phyloP scores from a whole-genome alignment of 2,113 vertebrate genomes.

The Camelus bactrianus region DNA sequence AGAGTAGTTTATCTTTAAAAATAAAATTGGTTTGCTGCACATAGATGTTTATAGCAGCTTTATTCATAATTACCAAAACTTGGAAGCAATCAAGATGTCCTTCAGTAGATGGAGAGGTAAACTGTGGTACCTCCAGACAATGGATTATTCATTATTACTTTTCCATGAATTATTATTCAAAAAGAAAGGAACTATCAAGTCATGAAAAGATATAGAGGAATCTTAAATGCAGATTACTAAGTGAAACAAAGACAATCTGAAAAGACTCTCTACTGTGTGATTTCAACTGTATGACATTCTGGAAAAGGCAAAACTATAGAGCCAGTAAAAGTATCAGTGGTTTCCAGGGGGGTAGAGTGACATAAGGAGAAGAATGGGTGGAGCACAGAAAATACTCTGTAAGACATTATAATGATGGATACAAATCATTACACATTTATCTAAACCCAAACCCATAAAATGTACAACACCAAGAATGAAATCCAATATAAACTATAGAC shows the following conservation, averaged over 20 bases:
- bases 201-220: background rate
- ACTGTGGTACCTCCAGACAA: background rate
- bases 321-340: background rate
- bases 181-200: background rate
- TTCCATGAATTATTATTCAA: background rate
- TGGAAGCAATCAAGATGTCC: background rate
- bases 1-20: conserved; percentile 25
- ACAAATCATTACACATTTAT: background rate
- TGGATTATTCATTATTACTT: background rate
- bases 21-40: background rate
- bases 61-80: background rate
- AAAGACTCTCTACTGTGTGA: background rate
- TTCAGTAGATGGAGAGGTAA: background rate
- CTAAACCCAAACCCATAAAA: background rate
- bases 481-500: background rate
- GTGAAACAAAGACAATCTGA: background rate
- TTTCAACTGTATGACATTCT: background rate
- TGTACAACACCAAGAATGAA: background rate
- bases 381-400: background rate
- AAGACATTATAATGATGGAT: background rate
- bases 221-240: background rate
- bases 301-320: background rate
- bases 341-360: background rate
- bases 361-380: background rate
- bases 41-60: background rate